Conservation (phyloP, 2,113 vertebrate species). For the Myotis davidii region DNA sequence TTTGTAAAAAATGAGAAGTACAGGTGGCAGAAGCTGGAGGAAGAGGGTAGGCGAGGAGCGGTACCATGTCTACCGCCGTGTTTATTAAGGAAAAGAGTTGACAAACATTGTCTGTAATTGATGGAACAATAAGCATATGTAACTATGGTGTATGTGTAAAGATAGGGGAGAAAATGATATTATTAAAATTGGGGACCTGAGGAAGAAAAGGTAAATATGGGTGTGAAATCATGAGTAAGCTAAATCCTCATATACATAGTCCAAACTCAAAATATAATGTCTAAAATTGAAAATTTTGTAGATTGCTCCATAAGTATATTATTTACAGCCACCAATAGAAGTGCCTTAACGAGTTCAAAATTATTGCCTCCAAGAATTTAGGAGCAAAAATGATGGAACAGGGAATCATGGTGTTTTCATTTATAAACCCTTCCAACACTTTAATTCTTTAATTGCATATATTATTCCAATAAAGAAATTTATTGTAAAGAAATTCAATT, state of each 20-base stretch:
- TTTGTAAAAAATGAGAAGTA: not conserved
- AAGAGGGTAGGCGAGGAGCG: not conserved
- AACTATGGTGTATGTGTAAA: not conserved
- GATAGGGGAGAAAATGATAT: not conserved
- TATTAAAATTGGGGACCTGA: not conserved
- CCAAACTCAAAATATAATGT: not conserved
- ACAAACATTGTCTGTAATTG: not conserved
- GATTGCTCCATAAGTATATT: not conserved
- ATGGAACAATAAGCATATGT: not conserved
- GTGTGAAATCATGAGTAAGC: not conserved
- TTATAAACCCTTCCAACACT: not conserved
- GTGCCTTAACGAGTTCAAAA: not conserved
- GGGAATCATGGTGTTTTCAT: not conserved
- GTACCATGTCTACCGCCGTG: not conserved
- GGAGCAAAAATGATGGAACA: not conserved
- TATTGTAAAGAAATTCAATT: conserved; percentile 1
- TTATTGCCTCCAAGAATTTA: not conserved
- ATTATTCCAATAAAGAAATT: not conserved
- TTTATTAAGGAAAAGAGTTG: not conserved
- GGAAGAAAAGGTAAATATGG: not conserved
- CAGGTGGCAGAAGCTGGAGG: not conserved
- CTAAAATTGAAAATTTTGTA: not conserved
- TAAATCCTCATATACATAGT: not conserved
- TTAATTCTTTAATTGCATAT: not conserved
- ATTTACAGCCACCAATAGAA: not conserved